These are phyloP conservation scores for Rhamnusium bicolor DNA, from an alignment of 2,888 invertebrate species.

Conservation along the genomic window DNA sequence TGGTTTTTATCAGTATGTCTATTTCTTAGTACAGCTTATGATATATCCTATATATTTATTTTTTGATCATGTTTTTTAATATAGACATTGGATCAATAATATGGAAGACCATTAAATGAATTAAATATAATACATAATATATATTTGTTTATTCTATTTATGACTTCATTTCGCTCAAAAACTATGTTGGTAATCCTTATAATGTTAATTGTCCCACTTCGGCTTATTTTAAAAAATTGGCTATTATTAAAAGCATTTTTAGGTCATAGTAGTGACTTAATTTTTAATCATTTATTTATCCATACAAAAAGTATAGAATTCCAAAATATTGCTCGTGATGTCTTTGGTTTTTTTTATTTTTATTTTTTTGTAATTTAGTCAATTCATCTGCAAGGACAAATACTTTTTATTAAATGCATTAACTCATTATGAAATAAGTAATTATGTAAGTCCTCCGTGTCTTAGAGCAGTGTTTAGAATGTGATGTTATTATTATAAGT, in stretches of 20 bases:
- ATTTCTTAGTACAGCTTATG: neutral
- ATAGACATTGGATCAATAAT: no score
- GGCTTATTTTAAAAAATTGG: neutral
- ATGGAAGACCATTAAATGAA: no score
- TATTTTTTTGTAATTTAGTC: constrained; percentile 25
- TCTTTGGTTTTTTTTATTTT: constrained; percentile 26
- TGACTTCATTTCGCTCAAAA: no score
- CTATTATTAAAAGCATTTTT: neutral
- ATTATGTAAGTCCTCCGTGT: constrained; percentile 45
- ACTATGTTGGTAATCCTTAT: neutral
- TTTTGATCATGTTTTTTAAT: no score
- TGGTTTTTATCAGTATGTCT: no score
- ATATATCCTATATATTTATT: no score
- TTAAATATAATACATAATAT: no score
- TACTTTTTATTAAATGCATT: constrained; percentile 11
- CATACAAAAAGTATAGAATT: no score
- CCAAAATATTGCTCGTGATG: constrained; percentile 20
- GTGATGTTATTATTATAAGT: constrained; percentile 53
- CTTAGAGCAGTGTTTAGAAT: constrained; percentile 51
- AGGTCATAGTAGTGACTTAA: neutral
- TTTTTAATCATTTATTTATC: neutral
- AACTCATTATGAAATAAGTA: constrained; percentile 42
- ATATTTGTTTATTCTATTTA: no score
- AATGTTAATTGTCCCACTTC: neutral
- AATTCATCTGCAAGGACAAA: constrained; percentile 26